Evolutionary conservation across 2,797 vertebrate genomes (phyloP).

Genomic region (Crenichthys baileyi): DNA sequence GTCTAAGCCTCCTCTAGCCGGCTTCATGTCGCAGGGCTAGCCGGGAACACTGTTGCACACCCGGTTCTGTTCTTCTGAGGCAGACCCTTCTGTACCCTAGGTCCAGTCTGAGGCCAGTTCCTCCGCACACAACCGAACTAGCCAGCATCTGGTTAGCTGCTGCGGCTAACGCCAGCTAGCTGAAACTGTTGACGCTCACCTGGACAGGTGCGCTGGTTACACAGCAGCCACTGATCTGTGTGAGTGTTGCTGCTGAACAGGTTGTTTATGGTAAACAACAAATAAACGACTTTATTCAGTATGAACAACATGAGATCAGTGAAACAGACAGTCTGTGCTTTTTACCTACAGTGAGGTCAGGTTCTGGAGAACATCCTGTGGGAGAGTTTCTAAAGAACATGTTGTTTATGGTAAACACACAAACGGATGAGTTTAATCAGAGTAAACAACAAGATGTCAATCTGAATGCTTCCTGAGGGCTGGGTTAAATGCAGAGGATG

Average conservation of each 20-base stretch:
- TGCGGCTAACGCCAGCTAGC: conserved; percentile 42
- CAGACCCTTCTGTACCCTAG: too few species aligned
- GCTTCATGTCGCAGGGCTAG: background rate
- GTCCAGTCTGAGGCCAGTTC: background rate
- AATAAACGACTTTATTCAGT: background rate
- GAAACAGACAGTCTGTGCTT: background rate
- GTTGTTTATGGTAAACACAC: background rate
- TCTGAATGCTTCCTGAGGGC: too few species aligned
- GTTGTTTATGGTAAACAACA: background rate
- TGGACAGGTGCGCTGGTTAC: conserved; percentile 7
- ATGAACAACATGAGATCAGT: background rate
- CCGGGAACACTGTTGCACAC: background rate
- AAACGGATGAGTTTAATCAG: background rate
- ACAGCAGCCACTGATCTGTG: background rate
- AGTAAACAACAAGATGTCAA: too few species aligned
- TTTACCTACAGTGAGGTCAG: background rate
- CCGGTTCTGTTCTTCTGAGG: background rate
- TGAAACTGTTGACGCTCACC: conserved; percentile 1
- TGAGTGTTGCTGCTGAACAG: background rate
- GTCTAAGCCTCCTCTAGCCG: background rate
- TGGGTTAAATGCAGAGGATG: too few species aligned
- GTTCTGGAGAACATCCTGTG: background rate
- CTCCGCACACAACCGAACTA: background rate
- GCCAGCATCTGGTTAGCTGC: conserved; percentile 9
- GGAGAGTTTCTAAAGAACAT: background rate